Percentiles rank a stretch among this genome's conserved stretches.
Conservation (phyloP, 2,888 invertebrate species). For the Agrotis puta region DNA sequence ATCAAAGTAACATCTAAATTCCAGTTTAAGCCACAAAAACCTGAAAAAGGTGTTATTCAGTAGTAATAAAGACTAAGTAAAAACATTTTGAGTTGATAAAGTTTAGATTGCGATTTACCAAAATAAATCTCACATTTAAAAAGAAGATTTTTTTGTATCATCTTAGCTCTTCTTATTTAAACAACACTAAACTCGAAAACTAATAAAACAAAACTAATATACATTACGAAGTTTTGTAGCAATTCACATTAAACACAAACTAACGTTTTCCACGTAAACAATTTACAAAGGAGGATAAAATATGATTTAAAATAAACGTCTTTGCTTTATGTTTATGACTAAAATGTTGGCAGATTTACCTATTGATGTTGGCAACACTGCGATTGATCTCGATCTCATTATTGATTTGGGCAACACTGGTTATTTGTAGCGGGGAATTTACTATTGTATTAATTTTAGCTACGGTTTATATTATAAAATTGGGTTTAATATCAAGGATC, state of each 20-base stretch:
- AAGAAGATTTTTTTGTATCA: not conserved
- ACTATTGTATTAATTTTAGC: constrained; percentile 17
- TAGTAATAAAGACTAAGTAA: no score
- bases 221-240: constrained; percentile 17
- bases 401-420: constrained; percentile 41
- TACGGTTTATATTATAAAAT: constrained; percentile 31
- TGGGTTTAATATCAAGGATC: not conserved
- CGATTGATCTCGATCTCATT: constrained; percentile 60
- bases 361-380: constrained; percentile 63
- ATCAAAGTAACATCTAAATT: no score
- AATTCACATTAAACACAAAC: constrained; percentile 14
- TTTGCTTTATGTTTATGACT: constrained; percentile 48
- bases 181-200: not conserved
- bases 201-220: constrained; percentile 6
- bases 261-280: constrained; percentile 52
- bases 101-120: no score
- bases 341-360: constrained; percentile 58
- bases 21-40: no score
- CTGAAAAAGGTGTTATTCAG: no score
- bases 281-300: constrained; percentile 59
- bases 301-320: constrained; percentile 64
- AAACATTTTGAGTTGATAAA: no score
- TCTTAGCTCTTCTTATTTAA: not conserved
- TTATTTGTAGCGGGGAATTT: constrained; percentile 36
- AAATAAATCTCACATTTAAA: not conserved